phyloP scores from a whole-genome alignment of 2,888 invertebrate genomes.

The Dendrolimus houi region DNA sequence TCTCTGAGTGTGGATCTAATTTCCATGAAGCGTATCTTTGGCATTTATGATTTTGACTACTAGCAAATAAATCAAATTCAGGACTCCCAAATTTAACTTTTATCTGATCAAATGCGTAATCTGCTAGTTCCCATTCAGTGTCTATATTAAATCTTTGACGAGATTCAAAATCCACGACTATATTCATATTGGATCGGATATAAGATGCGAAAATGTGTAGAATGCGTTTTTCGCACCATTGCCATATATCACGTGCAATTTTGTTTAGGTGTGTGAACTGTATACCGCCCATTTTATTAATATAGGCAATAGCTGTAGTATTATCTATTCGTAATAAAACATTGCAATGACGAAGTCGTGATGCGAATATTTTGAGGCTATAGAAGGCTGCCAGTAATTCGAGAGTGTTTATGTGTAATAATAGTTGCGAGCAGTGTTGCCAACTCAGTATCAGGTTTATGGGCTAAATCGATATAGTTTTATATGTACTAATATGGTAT shows the following conservation, averaged over 20 bases:
- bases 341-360: not conserved
- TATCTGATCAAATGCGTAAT: slow-evolving; percentile 7
- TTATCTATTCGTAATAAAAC: slow-evolving; percentile 12
- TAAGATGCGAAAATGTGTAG: slow-evolving; percentile 8
- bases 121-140: slow-evolving; percentile 11
- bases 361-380: not conserved
- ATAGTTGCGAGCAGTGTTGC: not conserved
- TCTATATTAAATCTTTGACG: slow-evolving; percentile 4
- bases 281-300: slow-evolving; percentile 13
- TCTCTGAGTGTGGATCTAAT: slow-evolving; percentile 10
- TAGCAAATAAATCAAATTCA: slow-evolving; percentile 13
- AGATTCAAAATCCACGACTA: slow-evolving; percentile 10
- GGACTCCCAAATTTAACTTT: slow-evolving; percentile 6
- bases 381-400: slow-evolving; percentile 3
- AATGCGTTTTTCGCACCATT: slow-evolving; percentile 9
- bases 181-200: slow-evolving; percentile 6
- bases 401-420: slow-evolving; percentile 6
- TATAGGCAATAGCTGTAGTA: slow-evolving; percentile 13
- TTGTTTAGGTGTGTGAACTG: slow-evolving; percentile 9
- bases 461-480: too few relatives aligned
- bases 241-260: slow-evolving; percentile 8
- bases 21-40: slow-evolving; percentile 12
- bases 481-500: too few relatives aligned
- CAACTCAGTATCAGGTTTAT: too few relatives aligned
- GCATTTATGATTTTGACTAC: slow-evolving; percentile 11